Evolutionary conservation across 1,140 invertebrate species (phyloP), one percentile per base, ranked within the genome.

Genomic region (Drosophila asahinai): DNA sequence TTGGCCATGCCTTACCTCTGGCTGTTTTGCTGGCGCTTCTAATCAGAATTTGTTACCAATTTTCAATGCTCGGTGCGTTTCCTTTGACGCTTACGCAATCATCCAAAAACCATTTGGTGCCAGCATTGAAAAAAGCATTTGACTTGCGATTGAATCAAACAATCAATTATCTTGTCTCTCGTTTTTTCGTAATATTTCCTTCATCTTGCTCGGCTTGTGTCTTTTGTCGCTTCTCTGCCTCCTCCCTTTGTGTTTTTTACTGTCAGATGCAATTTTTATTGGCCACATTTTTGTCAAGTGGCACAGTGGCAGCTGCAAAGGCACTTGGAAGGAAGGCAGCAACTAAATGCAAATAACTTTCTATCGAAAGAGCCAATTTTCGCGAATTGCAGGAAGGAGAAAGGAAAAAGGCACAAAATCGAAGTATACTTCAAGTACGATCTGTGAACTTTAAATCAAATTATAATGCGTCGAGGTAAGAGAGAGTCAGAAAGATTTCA

Each of bases 21-120:
- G 47, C 77, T 80, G 83, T 62, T 89, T 84, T 81, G 68, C 77
- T 73, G 77, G 43, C 60, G 75, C 81, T 86, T 89, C 86, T 90
- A 89, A 89, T 90, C 86, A 90, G 86, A 89, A 89, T 90, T 90
- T 90, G 86, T 90, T 77, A 81, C 81, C 86, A 86, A 90, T 89
- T 89, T 86, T 86, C 74, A 84, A 54, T 77, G 78, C 64, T 89
- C 71, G 75, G 65, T 89, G 78, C 86, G 66, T 80, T 90, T 90
- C 81, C 86, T 89, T 89, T 89, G 86, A 81, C 84, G 79, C 79
- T 81, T 68, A 78, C 62, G 84, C 84, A 90, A 84, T 90, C 86
- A 84, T 70, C 70, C 77, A 65, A 57, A 40, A 51, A 61, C 71
- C 71, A 74, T 74, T 74, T 60, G 19, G 68, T 30, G 43, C 38